Conservation (phyloP, 2,888 invertebrate species). For the Philhelius pedissequus region DNA sequence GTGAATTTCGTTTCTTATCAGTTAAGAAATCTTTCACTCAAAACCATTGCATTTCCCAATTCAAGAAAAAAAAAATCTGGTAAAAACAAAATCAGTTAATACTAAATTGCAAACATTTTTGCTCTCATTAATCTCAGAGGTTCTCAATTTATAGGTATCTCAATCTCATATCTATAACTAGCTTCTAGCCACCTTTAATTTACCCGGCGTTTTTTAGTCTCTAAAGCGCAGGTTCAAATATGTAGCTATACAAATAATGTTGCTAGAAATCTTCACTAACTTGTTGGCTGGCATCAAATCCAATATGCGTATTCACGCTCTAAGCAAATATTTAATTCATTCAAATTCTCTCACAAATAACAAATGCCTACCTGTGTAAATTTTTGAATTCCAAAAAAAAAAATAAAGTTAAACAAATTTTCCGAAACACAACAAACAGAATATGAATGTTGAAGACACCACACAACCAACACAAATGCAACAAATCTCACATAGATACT, state of each 20-base stretch:
- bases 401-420: background rate
- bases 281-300: constrained; percentile 12
- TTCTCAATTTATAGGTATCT: no score
- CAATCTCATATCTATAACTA: no score
- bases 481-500: constrained; percentile 27
- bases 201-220: constrained; percentile 42
- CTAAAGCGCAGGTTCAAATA: constrained; percentile 45
- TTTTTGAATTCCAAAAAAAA: background rate
- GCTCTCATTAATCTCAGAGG: background rate
- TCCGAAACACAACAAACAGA: constrained; percentile 34
- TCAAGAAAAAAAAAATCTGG: background rate
- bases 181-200: background rate
- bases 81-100: background rate
- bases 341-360: background rate
- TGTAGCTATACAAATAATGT: constrained; percentile 14
- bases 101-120: background rate
- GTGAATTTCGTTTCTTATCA: no score
- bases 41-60: background rate
- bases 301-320: background rate
- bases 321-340: background rate
- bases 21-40: background rate
- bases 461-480: constrained; percentile 2
- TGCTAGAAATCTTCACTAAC: constrained; percentile 10
- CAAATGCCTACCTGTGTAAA: constrained; percentile 6
- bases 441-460: constrained; percentile 37